phyloP scores from a whole-genome alignment of 2,797 vertebrate species.

The Pempheris klunzingeri region DNA sequence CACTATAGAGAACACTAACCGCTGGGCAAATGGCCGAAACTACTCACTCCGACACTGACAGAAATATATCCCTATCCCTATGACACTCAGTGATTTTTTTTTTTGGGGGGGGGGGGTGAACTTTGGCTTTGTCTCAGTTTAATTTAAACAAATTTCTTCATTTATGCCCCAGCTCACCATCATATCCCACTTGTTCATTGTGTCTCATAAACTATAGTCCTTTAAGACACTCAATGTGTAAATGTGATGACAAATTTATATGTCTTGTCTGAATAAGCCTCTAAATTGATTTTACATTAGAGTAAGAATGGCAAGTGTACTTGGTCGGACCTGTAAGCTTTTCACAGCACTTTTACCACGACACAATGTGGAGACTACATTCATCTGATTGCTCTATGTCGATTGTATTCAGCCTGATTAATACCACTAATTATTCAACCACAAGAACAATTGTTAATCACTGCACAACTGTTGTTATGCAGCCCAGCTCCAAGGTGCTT shows the following conservation, averaged over 20 bases:
- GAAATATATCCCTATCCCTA: slow-evolving; percentile 61
- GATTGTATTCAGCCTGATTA: background rate
- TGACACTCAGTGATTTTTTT: slow-evolving; percentile 23
- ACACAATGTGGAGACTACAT: background rate
- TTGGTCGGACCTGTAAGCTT: background rate
- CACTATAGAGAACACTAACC: slow-evolving; percentile 67
- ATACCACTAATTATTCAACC: background rate
- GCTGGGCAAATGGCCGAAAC: slow-evolving; percentile 66
- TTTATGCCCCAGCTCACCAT: slow-evolving; percentile 20
- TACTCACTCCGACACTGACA: slow-evolving; percentile 63
- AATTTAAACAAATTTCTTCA: slow-evolving; percentile 17
- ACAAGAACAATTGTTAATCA: too few relatives aligned
- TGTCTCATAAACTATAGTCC: background rate
- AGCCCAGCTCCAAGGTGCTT: too few relatives aligned
- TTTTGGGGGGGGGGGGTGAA: too few relatives aligned
- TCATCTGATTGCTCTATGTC: background rate
- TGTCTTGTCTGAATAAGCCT: background rate
- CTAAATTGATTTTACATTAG: background rate
- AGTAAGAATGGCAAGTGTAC: background rate
- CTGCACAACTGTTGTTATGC: too few relatives aligned
- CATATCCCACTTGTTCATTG: background rate
- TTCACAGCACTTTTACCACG: background rate
- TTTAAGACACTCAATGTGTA: background rate
- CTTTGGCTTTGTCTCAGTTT: slow-evolving; percentile 3
- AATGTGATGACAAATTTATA: background rate